These are phyloP conservation scores for Anastrepha obliqua DNA, from an alignment of 1,140 invertebrate species.

Conservation along the genomic window DNA sequence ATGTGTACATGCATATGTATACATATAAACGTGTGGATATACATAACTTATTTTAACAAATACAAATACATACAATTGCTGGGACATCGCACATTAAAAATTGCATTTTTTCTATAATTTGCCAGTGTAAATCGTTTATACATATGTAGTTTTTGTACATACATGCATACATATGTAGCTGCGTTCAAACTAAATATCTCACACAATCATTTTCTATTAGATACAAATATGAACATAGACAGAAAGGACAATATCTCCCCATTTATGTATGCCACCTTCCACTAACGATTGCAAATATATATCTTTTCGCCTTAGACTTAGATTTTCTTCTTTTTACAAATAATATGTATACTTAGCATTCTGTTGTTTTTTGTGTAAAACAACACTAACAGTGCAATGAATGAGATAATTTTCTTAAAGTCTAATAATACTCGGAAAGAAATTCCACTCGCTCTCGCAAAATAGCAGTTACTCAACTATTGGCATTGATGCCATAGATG, in stretches of 20 bases:
- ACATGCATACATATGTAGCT: background rate
- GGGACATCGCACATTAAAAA: background rate
- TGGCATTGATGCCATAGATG: constrained; percentile 1
- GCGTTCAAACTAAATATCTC: too few species aligned
- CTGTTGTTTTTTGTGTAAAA: constrained; percentile 3
- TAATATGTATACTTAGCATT: background rate
- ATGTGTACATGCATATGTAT: too few species aligned
- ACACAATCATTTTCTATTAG: too few species aligned
- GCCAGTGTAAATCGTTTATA: too few species aligned
- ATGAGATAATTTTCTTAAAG: constrained; percentile 61
- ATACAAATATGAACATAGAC: too few species aligned
- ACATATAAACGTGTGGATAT: too few species aligned
- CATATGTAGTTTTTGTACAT: background rate
- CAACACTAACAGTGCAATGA: constrained; percentile 24
- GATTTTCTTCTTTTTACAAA: background rate
- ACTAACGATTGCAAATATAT: background rate
- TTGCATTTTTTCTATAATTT: background rate
- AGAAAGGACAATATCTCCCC: too few species aligned
- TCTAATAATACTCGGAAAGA: constrained; percentile 73
- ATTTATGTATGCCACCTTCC: too few species aligned
- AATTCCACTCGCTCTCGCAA: constrained; percentile 64
- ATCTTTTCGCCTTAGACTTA: background rate
- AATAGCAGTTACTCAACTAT: background rate
- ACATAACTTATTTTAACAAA: background rate
- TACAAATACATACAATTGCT: background rate